Evolutionary conservation across 2,888 invertebrate species (phyloP), one percentile per base, ranked within the genome.

Genomic region (Xestia rhomboidea): DNA sequence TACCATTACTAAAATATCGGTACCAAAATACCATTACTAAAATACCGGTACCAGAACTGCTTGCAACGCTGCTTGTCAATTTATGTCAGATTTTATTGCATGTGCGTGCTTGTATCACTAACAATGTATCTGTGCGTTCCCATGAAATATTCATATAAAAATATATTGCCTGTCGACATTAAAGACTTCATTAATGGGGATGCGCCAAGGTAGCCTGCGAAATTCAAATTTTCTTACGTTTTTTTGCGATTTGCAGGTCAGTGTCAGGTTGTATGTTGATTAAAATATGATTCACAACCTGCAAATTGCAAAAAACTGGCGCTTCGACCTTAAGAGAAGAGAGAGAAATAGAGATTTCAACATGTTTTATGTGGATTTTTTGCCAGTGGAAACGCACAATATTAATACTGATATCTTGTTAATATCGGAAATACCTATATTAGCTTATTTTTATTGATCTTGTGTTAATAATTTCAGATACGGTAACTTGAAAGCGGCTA

Each of bases 401-500:
- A 1, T 15, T 1, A 46, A 62, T 49, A 3, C 5, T 41, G 10
- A 2, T 8, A 30, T 44, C 11, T 30, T 7, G 24, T 34, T n/a
- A n/a, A 18, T 64, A 18, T 46, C 2, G 3, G 24, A 2, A 30
- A 30, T 27, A n/a, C n/a, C n/a, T n/a, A n/a, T 49, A 21, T 18
- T 0, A 13, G 11, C 18, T 18, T 27, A n/a, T 60, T 18, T 18
- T 11, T 1, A 38, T 5, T 60, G 27, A 51, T 75, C 2, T 27
- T 41, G 18, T 64, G 0, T 57, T 76, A 38, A 51, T 41, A 11
- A 46, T 93, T 93, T 41, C 91, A 96, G 96, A 90, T 93, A 96
- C 62, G 89, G 93, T 0, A 96, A 96, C 70, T 34, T 95, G 87
- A 98, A 98, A 88, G 97, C 97, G 0, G 98, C 98, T 70, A 96